Conservation (phyloP, 2,113 vertebrate species). For the Poicephalus gulielmi region DNA sequence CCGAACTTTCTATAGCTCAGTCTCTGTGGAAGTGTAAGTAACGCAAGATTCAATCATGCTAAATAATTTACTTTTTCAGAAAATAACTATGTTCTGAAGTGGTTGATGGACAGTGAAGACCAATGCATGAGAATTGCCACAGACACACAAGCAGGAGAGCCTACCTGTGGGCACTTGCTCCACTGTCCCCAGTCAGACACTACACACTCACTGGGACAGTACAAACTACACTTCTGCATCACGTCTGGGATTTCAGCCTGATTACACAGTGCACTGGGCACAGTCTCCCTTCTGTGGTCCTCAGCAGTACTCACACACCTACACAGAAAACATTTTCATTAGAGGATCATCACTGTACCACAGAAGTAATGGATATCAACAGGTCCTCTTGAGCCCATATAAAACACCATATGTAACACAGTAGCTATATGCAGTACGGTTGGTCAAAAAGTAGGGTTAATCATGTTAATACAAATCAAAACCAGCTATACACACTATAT, state of each 20-base stretch:
- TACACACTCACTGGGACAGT: conserved; percentile 89
- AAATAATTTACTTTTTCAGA: conserved; percentile 1
- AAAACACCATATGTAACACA: neutral
- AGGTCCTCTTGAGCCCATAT: neutral
- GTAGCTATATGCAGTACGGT: neutral
- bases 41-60: neutral
- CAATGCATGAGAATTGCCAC: rapidly evolving
- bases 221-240: conserved; percentile 83
- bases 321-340: neutral
- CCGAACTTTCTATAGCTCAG: neutral
- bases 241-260: conserved; percentile 78
- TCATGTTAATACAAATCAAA: neutral
- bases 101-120: neutral
- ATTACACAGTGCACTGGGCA: conserved; percentile 81
- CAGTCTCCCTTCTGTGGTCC: conserved; percentile 56
- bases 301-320: conserved; percentile 84
- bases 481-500: neutral
- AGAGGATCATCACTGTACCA: neutral
- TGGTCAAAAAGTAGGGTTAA: neutral
- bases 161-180: conserved; percentile 89
- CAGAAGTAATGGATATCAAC: neutral
- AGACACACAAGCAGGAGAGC: neutral
- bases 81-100: neutral
- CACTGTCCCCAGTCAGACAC: conserved; percentile 89
- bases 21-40: conserved; percentile 8